Conservation (phyloP, 2,888 invertebrate species). For the Drosophila pseudotalamancana region DNA sequence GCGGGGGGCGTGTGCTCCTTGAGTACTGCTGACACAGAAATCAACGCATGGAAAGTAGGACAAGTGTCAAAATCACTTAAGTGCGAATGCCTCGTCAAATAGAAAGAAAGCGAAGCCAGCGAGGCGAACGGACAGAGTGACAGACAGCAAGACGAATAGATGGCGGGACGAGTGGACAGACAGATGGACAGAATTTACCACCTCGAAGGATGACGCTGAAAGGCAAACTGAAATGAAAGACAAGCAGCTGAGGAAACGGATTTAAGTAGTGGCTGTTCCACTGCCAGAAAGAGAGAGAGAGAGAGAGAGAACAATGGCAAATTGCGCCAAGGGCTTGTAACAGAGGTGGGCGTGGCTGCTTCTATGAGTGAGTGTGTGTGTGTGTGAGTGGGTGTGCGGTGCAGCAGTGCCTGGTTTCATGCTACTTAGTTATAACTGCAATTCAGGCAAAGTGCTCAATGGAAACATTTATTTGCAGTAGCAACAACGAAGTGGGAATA, state of each 20-base stretch:
- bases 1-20: conserved; percentile 17
- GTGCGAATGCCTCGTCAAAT: conserved; percentile 73
- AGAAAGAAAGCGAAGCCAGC: conserved; percentile 64
- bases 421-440: conserved; percentile 64
- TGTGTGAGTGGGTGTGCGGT: background rate
- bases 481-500: conserved; percentile 9
- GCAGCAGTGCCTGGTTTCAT: conserved; percentile 30
- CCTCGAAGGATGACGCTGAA: conserved; percentile 53
- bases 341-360: background rate
- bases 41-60: conserved; percentile 79
- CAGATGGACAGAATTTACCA: conserved; percentile 39
- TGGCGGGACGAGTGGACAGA: conserved; percentile 1
- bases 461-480: conserved; percentile 12
- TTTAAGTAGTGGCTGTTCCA: conserved; percentile 67
- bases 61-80: conserved; percentile 79
- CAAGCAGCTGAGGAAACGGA: conserved; percentile 61
- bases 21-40: conserved; percentile 73
- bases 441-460: conserved; percentile 41
- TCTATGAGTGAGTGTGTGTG: background rate
- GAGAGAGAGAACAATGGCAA: conserved; percentile 61
- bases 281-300: no score
- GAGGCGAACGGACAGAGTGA: conserved; percentile 32
- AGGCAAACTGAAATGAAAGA: conserved; percentile 48
- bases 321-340: conserved; percentile 28
- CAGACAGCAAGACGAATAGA: conserved; percentile 9